Percentiles rank a stretch among this genome's conserved stretches.
Conservation (phyloP, 92 coral and sea anemone genomes). For the Bergia sp. region DNA sequence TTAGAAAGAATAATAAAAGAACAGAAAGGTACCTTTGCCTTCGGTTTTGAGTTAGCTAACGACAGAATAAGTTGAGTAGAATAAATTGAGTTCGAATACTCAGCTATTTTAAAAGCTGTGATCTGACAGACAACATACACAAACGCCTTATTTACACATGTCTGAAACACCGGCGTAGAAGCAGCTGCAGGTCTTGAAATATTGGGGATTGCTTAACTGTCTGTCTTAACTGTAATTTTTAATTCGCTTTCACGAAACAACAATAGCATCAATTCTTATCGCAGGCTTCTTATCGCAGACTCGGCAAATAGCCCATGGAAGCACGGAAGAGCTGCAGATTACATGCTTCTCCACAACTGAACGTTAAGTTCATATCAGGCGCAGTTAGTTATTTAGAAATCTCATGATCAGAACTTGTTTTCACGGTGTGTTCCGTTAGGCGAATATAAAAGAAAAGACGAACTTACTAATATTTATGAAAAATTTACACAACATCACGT, state of each 20-base stretch:
- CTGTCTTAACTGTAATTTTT: conserved; percentile 17
- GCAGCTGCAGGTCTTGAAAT: conserved; percentile 19
- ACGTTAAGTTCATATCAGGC: not conserved
- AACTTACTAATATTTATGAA: conserved; percentile 29
- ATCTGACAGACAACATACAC: not conserved
- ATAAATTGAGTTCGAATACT: not conserved
- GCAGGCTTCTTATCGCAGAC: not conserved
- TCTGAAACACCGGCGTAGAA: not conserved
- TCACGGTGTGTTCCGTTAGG: conserved; percentile 20
- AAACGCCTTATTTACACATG: not conserved
- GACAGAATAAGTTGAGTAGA: not conserved
- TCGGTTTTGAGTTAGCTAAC: not conserved
- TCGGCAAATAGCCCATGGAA: not conserved
- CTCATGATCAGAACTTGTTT: not conserved
- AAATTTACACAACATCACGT: conserved; percentile 30
- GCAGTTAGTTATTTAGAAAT: not conserved
- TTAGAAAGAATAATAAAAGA: not conserved
- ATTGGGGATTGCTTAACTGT: conserved; percentile 29
- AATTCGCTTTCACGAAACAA: conserved; percentile 40
- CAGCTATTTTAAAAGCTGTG: not conserved
- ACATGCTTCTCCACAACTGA: not conserved
- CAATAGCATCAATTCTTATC: conserved; percentile 26
- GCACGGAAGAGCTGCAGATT: not conserved
- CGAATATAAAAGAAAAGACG: not conserved
- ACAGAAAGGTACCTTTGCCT: not conserved